Evolutionary conservation across 2,888 invertebrate species (phyloP), one percentile per base, ranked within the genome.

Genomic region (Nowickia ferox): DNA sequence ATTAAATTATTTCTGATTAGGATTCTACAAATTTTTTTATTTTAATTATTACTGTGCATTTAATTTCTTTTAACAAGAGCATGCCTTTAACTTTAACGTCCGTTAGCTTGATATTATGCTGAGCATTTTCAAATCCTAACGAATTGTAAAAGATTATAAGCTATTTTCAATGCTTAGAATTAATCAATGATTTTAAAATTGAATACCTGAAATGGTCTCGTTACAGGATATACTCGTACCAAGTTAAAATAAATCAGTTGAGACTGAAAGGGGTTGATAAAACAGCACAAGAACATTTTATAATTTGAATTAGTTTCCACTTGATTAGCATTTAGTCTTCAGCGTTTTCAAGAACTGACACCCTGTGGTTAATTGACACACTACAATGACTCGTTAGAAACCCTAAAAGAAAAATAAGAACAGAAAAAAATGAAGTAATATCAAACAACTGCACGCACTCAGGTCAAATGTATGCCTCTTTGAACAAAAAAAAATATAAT

Each of bases 361-460:
- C 82, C 82, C 75, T 76, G 69, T 71, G 76, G 82, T 61, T 69
- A 40, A 69, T 66, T 74, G 17, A 63, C 48, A 66, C 53, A 46
- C 61, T 46, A 55, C 59, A 76, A 61, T 69, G 38, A 76, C 40
- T 76, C 46, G 5, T 30, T 48, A 53, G 61, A 75, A 76, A 53
- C 75, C 75, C 22, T 71, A 55, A 17, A 13, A 63, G 8, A 68
- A 38, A 40, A 5, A 19, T n/a, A 38, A 4, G 30, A 4, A 3
- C 3, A 30, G 30, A 30, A 1, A 5, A 30, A 1, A 30, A 81
- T n/a, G 66, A 46, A 68, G 59, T 57, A 48, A 81, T 80, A 48
- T 46, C 5, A 17, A 44, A 68, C 61, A 75, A 69, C 40, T 66
- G 42, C 38, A 55, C n/a, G 42, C 19, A 55, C 19, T 76, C 46